Conservation (phyloP, 2,797 vertebrate genomes). For the Clarias pachynema region DNA sequence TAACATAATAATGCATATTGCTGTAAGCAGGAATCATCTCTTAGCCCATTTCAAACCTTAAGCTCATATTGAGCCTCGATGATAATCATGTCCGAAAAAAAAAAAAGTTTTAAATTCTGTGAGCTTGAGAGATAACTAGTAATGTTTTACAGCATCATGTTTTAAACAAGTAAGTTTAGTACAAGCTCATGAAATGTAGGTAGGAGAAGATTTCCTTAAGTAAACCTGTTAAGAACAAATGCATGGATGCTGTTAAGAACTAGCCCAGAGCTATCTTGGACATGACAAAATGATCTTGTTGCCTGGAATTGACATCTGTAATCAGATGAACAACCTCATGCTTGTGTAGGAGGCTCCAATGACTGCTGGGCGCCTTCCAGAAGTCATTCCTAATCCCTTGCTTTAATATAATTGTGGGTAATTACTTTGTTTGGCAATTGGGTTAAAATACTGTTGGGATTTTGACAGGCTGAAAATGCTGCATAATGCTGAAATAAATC, state of each 20-base stretch:
- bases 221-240: constrained; percentile 9
- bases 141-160: not conserved
- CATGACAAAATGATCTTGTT: not conserved
- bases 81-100: not conserved
- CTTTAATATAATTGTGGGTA: constrained; percentile 36
- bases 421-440: constrained; percentile 47
- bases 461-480: constrained; percentile 30
- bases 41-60: not conserved
- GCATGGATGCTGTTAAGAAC: too few relatives aligned
- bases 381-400: constrained; percentile 27
- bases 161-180: not conserved
- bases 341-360: constrained; percentile 34
- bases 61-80: not conserved
- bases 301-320: constrained; percentile 26
- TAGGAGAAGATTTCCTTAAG: not conserved
- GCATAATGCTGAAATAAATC: constrained; percentile 19
- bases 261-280: not conserved
- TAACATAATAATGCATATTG: not conserved
- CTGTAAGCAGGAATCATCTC: not conserved
- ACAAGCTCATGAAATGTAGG: not conserved
- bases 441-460: constrained; percentile 28
- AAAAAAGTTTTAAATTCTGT: not conserved
- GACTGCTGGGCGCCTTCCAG: constrained; percentile 33
- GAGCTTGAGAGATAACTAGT: not conserved
- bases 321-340: constrained; percentile 22